Percentiles rank a stretch among this genome's conserved stretches.
Conservation (phyloP, 2,888 invertebrate genomes). For the Exephanes ischioxanthus region DNA sequence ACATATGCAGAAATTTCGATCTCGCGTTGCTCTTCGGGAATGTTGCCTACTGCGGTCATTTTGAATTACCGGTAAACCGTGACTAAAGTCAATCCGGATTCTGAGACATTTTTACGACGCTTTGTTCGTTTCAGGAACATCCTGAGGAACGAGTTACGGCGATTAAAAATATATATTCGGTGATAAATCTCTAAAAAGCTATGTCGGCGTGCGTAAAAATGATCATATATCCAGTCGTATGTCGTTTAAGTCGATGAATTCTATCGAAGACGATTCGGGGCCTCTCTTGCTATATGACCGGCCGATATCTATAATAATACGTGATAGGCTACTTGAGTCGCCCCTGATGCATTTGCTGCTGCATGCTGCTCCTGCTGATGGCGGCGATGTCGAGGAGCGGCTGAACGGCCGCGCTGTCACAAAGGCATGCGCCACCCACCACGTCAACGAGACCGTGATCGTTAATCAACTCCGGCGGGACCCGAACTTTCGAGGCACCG, state of each 20-base stretch:
- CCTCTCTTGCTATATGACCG: slow-evolving; percentile 1
- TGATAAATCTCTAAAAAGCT: no score
- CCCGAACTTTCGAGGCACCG: slow-evolving; percentile 83
- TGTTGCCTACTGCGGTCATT: neutral
- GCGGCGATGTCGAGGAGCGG: slow-evolving; percentile 83
- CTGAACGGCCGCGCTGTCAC: slow-evolving; percentile 84
- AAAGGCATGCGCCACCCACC: slow-evolving; percentile 85
- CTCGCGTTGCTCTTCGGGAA: slow-evolving; percentile 10
- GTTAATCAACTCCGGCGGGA: slow-evolving; percentile 84
- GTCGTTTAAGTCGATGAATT: slow-evolving; percentile 34
- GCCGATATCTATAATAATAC: slow-evolving; percentile 80
- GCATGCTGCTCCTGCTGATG: slow-evolving; percentile 63
- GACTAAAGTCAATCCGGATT: no score
- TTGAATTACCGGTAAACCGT: neutral
- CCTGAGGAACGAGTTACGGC: no score
- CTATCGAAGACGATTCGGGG: slow-evolving; percentile 48
- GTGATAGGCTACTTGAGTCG: slow-evolving; percentile 59
- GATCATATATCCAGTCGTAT: slow-evolving; percentile 9
- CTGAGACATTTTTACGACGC: no score
- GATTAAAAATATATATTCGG: no score
- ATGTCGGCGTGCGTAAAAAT: neutral
- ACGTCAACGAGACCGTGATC: slow-evolving; percentile 82
- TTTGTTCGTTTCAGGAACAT: no score
- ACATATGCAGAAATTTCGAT: neutral
- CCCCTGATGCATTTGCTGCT: slow-evolving; percentile 60